phyloP scores from a whole-genome alignment of 2,888 invertebrate genomes.

The Caenorhabditis afra region DNA sequence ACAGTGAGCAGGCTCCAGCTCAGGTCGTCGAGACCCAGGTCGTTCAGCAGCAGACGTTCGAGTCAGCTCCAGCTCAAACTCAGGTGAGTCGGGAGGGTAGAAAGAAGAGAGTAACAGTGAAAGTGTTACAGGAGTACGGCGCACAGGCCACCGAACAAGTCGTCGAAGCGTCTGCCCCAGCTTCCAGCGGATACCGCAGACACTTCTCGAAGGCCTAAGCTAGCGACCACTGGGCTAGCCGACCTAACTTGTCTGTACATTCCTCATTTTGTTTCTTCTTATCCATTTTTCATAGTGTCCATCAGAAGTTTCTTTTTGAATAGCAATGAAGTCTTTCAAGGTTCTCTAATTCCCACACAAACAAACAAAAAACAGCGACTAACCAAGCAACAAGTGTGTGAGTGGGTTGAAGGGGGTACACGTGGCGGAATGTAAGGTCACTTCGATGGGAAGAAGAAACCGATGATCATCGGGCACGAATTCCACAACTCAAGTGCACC shows the following conservation, averaged over 20 bases:
- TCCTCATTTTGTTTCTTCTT: not conserved
- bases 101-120: no score
- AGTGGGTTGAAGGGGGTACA: not conserved
- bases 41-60: constrained; percentile 40
- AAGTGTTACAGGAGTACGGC: constrained; percentile 41
- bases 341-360: not conserved
- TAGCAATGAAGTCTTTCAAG: not conserved
- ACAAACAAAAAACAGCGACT: not conserved
- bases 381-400: not conserved
- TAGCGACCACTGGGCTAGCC: not conserved
- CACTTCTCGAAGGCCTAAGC: constrained; percentile 18
- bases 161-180: constrained; percentile 48
- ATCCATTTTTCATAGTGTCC: not conserved
- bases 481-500: no score
- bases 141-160: constrained; percentile 52
- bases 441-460: no score
- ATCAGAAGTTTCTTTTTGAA: not conserved
- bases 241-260: constrained; percentile 16
- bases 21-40: constrained; percentile 25
- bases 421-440: not conserved
- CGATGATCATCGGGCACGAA: no score
- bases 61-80: constrained; percentile 39
- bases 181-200: constrained; percentile 45
- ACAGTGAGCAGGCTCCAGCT: constrained; percentile 55
- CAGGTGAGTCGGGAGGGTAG: constrained; percentile 21